Evolutionary conservation across 2,888 invertebrate genomes (phyloP), one percentile per base, ranked within the genome.

Genomic region (Perithous albicinctus): DNA sequence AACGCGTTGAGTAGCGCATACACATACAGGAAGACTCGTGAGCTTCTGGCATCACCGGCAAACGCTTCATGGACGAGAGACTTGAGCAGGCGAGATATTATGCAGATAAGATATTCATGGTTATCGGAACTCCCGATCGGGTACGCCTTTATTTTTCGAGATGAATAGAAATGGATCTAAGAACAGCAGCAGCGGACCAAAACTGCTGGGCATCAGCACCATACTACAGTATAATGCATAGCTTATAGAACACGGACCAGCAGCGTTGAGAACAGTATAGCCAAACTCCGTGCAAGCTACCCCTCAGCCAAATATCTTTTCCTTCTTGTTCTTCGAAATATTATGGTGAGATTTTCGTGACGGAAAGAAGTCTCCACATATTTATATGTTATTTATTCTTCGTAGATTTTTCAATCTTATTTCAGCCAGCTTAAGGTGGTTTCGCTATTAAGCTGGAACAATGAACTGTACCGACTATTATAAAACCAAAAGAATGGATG

Each of bases 101-200:
- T 89, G 87, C 88, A 82, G 88, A 89, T 89, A 87, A 89, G 87
- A 91, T 91, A 90, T 91, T 91, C 90, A 90, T 90, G 85, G 88
- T 86, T 89, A 90, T 91, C 91, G 89, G 84, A 83, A 86, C 86
- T 87, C 85, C 82, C 86, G 89, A 91, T 90, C 90, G 87, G 85
- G 67, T 82, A 85, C 87, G 89, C 88, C 88, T 89, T 90, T 90
- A 89, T 90, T 89, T 90, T 88, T 83, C 86, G 79, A 83, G 89
- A 90, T 90, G 90, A 90, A 90, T 90, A 90, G 88, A 89, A 90
- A 90, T 87, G 86, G 85, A 82, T 84, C 76, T 72, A 66, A 77
- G 64, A 82, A 77, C 59, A 26, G 43, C 26, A 48, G 48, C 43
- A 43, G 59, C 59, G 64, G 64, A 56, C 51, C 35, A 76, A 23